phyloP scores from a whole-genome alignment of 1,140 invertebrate genomes.

The Colletes latitarsis region DNA sequence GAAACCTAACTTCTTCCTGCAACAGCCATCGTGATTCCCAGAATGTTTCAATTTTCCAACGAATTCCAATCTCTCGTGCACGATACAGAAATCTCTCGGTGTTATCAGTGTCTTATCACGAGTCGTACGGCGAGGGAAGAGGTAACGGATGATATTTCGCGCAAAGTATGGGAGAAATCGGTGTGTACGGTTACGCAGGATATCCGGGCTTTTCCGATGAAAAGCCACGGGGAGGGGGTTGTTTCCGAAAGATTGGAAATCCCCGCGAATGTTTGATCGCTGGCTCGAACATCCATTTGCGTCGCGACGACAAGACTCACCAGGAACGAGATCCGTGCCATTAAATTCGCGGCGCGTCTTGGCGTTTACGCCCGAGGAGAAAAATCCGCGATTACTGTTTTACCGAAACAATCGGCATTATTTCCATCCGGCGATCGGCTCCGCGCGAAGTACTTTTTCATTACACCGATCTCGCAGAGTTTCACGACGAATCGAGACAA shows the following conservation, averaged over 20 bases:
- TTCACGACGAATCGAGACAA: background rate
- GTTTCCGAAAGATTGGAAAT: constrained; percentile 1
- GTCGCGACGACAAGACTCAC: background rate
- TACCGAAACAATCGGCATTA: background rate
- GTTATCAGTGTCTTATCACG: too few species aligned
- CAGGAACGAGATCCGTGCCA: background rate
- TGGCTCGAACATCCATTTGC: background rate
- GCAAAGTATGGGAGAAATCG: background rate
- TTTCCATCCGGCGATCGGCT: background rate
- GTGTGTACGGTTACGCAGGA: too few species aligned
- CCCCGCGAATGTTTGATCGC: background rate
- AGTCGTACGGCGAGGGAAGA: too few species aligned
- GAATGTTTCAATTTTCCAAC: too few species aligned
- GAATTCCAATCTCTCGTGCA: too few species aligned
- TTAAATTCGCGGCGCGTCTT: background rate
- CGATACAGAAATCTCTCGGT: too few species aligned
- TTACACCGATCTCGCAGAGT: background rate
- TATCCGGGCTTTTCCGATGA: too few species aligned
- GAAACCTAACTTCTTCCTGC: too few species aligned
- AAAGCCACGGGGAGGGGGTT: too few species aligned
- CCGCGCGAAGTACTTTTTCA: background rate
- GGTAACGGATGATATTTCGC: constrained; percentile 1
- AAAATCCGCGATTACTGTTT: constrained; percentile 8
- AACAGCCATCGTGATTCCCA: too few species aligned
- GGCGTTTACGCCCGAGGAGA: background rate